Base-by-base conservation (phyloP, 2,888 invertebrate species). In the Andrena bicolor region DNA sequence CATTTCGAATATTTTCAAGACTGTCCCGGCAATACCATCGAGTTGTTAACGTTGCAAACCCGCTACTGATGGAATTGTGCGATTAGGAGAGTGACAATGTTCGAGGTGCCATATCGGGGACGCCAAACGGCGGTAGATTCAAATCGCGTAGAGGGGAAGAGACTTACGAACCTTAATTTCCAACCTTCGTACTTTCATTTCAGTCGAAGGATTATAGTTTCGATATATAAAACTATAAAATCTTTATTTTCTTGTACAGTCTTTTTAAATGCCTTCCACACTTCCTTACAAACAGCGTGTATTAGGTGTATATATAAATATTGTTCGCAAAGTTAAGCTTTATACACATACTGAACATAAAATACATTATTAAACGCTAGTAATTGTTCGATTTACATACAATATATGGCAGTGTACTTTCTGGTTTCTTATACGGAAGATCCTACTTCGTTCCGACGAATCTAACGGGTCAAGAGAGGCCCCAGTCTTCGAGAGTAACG, bases 371-470 rank as follows among this genome's bases (percentile, higher is more conserved):
- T 82, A 84, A 71, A 80, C 63, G 20, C 76, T 49, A 61, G 56
- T 48, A 51, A 75, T 79, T 56, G 30, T 23, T 84, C 16, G 56
- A 64, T 61, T 65, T 85, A 85, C 58, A 78, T 84, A 85, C 68
- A 82, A 41, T 56, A 56, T 90, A 91, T 92, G 92, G 92, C 92
- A 92, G 92, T 92, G 92, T 83, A 87, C 84, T 87, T 87, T 90
- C 90, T 92, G 92, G 91, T 91, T 90, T 84, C 69, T n/a, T 28
- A 72, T 76, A 70, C 76, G 88, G 84, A 88, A 86, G 86, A 89
- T 84, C 66, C 81, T 87, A 88, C 80, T 61, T 90, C 85, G 65
- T 85, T 77, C 87, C 82, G 49, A 71, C 61, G 53, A 69, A 86
- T 71, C 86, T 90, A 89, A 85, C 76, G 89, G 89, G 85, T 87